Conservation (phyloP, 2,888 invertebrate species). For the Erebia aethiops region DNA sequence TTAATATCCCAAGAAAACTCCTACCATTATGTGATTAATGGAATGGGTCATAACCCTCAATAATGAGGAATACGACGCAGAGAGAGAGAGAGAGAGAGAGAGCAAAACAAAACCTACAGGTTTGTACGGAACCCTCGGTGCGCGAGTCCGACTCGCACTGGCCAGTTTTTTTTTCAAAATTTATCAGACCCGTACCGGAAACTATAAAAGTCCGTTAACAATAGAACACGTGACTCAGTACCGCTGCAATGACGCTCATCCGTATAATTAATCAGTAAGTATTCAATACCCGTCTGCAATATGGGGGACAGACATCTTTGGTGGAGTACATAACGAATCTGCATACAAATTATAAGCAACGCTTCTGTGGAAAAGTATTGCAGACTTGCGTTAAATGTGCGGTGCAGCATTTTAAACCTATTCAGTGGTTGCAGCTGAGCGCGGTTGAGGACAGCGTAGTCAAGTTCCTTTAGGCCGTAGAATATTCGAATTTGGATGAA, state of each 20-base stretch:
- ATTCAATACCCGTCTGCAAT: slow-evolving; percentile 45
- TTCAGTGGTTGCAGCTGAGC: background rate
- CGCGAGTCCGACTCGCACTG: no score
- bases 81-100: no score
- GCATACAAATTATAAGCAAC: slow-evolving; percentile 50
- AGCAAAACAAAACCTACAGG: no score
- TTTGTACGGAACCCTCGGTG: no score
- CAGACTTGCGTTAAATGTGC: slow-evolving; percentile 23
- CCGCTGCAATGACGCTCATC: slow-evolving; percentile 4
- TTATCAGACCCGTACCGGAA: background rate
- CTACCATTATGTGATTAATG: no score
- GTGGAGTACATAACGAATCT: slow-evolving; percentile 51
- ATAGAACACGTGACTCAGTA: slow-evolving; percentile 13
- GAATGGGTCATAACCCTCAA: no score
- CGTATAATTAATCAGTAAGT: slow-evolving; percentile 39
- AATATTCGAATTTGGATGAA: no score
- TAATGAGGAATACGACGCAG: no score
- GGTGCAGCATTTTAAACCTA: background rate
- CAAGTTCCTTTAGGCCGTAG: no score
- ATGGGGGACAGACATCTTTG: slow-evolving; percentile 54
- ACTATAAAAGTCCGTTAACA: slow-evolving; percentile 11
- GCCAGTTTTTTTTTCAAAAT: background rate
- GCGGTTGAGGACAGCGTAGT: background rate
- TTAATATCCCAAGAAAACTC: no score
- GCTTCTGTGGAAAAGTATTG: background rate